Base-by-base conservation (phyloP, 2,888 invertebrate genomes). In the Agapostemon virescens region DNA sequence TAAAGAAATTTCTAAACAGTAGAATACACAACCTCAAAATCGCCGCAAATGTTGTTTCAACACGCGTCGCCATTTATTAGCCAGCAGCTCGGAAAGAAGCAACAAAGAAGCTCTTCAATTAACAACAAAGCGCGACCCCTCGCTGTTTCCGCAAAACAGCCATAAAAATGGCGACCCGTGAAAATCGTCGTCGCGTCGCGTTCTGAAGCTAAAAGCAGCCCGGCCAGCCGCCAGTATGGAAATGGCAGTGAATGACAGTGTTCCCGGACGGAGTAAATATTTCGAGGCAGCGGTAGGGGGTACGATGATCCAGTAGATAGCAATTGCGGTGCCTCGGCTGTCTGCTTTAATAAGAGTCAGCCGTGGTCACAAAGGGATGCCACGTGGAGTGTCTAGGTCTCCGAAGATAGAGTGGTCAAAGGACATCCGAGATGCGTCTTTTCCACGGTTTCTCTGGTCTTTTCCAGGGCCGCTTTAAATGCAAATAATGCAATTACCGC, bases 401-500 rank as follows among this genome's bases (percentile, higher is more conserved):
- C 26, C 77, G 73, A 84, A 85, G 83, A 85, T 81, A 71, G 86
- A 79, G 64, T 73, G 77, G 77, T 81, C 69, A 83, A 81, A 79
- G 77, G 72, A 71, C 63, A 68, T 49, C 61, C 33, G 72, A 63
- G 74, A 36, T 45, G 74, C 33, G 70, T 68, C 76, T 76, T 73
- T 73, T 69, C 74, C 73, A 55, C 49, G 45, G 36, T 55, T 63
- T 74, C 45, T 55, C 68, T 17, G 52, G 13, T 58, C 76, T 79
- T 81, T 82, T 70, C 69, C 74, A 52, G n/a, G 45, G 58, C 79
- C 81, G 87, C 75, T 87, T 83, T 87, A 85, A 83, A 87, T 87
- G 86, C 87, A 87, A 87, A 87, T 87, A 87, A 85, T 73, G 80
- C 86, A 82, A 87, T 87, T 87, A 87, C 82, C 71, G 67, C 61